These are phyloP conservation scores for Gryllus bimaculatus DNA, from an alignment of 1,140 invertebrate species.

Conservation along the genomic window DNA sequence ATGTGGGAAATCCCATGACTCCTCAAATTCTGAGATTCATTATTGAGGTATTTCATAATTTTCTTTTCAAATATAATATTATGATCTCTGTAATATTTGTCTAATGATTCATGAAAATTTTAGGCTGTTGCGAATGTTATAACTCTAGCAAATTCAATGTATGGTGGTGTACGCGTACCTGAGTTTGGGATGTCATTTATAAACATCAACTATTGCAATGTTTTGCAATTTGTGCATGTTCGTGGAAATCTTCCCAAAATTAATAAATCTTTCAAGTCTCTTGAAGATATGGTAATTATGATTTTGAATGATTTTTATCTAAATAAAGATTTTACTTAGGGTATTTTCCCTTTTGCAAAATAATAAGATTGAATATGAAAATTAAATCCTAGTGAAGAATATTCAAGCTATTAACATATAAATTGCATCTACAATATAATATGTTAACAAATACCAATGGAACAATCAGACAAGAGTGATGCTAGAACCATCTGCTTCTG, in stretches of 20 bases:
- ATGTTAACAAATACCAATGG: too few species aligned
- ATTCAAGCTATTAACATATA: not conserved
- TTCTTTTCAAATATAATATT: not conserved
- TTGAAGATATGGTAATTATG: not conserved
- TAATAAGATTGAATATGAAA: not conserved
- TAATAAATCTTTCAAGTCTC: constrained; percentile 3
- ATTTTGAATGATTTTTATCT: not conserved
- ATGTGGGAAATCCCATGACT: constrained; percentile 9
- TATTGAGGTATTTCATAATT: not conserved
- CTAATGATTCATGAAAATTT: not conserved
- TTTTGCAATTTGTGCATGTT: not conserved
- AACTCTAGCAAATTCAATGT: constrained; percentile 2
- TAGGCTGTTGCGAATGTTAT: constrained; percentile 13
- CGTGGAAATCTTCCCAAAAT: constrained; percentile 12
- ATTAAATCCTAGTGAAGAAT: not conserved
- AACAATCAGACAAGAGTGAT: too few species aligned
- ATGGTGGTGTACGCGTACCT: constrained; percentile 9
- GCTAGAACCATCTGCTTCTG: too few species aligned
- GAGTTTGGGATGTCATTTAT: constrained; percentile 12
- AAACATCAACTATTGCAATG: not conserved
- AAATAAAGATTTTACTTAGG: not conserved
- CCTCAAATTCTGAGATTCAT: not conserved
- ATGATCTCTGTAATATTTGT: not conserved
- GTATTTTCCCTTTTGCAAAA: not conserved
- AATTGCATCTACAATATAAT: not conserved